phyloP scores from a whole-genome alignment of 2,113 vertebrate species.

The Reinhardtius hippoglossoides region DNA sequence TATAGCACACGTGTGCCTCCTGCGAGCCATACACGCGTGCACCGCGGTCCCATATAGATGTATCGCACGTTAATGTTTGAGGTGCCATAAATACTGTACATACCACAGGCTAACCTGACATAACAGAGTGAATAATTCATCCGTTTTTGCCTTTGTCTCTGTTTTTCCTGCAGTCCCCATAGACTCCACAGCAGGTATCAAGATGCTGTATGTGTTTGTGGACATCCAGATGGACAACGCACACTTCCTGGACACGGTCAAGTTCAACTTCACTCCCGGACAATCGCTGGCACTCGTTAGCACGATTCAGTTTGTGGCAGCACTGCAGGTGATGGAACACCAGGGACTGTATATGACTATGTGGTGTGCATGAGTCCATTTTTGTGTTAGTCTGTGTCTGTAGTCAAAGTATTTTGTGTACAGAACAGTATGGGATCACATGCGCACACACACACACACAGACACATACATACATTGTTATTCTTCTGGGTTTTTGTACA shows the following conservation, averaged over 20 bases:
- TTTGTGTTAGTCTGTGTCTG: not conserved
- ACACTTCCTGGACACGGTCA: slow-evolving; percentile 94
- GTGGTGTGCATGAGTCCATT: not conserved
- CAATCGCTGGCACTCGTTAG: slow-evolving; percentile 92
- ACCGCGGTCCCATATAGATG: slow-evolving; percentile 7
- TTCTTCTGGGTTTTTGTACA: slow-evolving; percentile 26
- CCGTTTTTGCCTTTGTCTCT: slow-evolving; percentile 51
- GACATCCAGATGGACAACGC: slow-evolving; percentile 95
- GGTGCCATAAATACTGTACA: slow-evolving; percentile 54
- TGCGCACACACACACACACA: not conserved
- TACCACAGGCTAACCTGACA: slow-evolving; percentile 52
- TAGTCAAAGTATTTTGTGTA: slow-evolving; percentile 18
- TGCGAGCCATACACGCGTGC: slow-evolving; percentile 11
- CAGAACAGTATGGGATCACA: slow-evolving; percentile 1
- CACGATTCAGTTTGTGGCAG: slow-evolving; percentile 97
- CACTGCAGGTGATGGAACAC: slow-evolving; percentile 88
- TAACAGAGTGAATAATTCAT: slow-evolving; percentile 66
- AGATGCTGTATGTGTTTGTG: slow-evolving; percentile 97
- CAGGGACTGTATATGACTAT: slow-evolving; percentile 1
- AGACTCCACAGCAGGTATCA: slow-evolving; percentile 88
- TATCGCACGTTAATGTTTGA: slow-evolving; percentile 32
- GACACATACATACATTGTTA: no score
- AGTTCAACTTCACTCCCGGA: slow-evolving; percentile 88
- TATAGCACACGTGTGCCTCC: slow-evolving; percentile 2
- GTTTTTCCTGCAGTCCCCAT: slow-evolving; percentile 88